Evolutionary conservation across 2,888 invertebrate species (phyloP), one percentile per base, ranked within the genome.

Genomic region (Brachylomia viminalis): DNA sequence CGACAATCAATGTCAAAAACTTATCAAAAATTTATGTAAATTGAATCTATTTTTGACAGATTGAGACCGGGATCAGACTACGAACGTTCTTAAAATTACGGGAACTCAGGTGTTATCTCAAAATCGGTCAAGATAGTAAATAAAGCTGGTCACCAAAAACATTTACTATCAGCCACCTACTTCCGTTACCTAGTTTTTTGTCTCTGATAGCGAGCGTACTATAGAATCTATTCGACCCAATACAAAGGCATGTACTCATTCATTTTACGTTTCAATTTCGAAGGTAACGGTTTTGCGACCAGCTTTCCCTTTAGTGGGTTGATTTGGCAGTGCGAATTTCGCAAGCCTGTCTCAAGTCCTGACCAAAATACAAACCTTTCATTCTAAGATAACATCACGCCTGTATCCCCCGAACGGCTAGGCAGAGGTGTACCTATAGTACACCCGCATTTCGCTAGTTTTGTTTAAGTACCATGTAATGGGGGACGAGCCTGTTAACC

Each of bases 291-390:
- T 85, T 82, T 66, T 38, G 69, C 67, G 38, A 75, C 30, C 72
- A 76, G 77, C 87, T 88, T 88, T 88, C 89, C 82, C 81, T 83
- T 86, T 67, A 54, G 79, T 77, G 64, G 76, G 75, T 58, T 70
- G 68, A 62, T 74, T 54, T 56, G 45, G 68, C 77, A 71, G 52
- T 68, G 38, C 30, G 59, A 76, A 82, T 86, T 86, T 82, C 66
- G 68, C 79, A 82, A 78, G 59, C 42, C 52, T 71, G 45, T 20
- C 38, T 73, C 58, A 73, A 64, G 27, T 59, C 52, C 58, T 67
- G 49, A 66, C 6, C 17, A 20, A 71, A 61, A 27, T 52, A 11
- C 20, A 49, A 27, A 61, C 6, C 27, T 58, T 58, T 8, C 33
- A 13, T 62, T 38, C 8, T 5, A 33, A 33, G 33, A 33, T 33